phyloP scores from a whole-genome alignment of 1,140 invertebrate genomes.

The Stegodyphus mimosarum region DNA sequence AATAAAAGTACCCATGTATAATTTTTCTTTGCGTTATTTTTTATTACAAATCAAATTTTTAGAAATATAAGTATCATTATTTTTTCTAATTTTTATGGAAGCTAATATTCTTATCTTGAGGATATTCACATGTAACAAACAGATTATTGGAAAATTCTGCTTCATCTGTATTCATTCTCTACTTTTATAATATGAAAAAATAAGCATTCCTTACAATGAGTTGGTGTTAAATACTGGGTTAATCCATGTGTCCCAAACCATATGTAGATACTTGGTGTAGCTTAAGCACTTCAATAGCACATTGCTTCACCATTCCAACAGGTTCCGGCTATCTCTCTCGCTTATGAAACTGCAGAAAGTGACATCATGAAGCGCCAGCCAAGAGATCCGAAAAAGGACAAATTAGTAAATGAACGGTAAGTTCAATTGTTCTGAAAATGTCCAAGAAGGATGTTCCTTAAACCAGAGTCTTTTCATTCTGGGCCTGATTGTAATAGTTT shows the following conservation, averaged over 20 bases:
- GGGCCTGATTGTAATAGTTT: too few species aligned
- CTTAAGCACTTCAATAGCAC: constrained; percentile 27
- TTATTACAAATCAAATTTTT: too few species aligned
- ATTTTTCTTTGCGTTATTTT: too few species aligned
- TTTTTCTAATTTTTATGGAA: too few species aligned
- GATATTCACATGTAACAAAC: too few species aligned
- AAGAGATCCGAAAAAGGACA: constrained; percentile 93
- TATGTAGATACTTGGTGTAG: constrained; percentile 29
- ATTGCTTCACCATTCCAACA: constrained; percentile 54
- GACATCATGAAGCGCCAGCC: constrained; percentile 99
- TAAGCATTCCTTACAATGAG: not conserved
- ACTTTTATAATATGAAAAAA: not conserved
- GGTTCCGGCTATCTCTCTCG: constrained; percentile 98
- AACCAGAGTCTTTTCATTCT: not conserved
- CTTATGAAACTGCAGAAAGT: constrained; percentile 97
- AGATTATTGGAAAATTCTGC: too few species aligned
- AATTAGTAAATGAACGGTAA: constrained; percentile 99
- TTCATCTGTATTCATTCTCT: too few species aligned
- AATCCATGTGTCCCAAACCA: constrained; percentile 34
- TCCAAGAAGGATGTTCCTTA: not conserved
- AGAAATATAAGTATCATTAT: too few species aligned
- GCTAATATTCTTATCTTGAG: too few species aligned
- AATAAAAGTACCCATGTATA: too few species aligned
- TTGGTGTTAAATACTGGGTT: constrained; percentile 52
- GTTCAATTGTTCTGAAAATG: constrained; percentile 1